Conservation (phyloP, 2,113 vertebrate species). For the Boleophthalmus pectinirostris region DNA sequence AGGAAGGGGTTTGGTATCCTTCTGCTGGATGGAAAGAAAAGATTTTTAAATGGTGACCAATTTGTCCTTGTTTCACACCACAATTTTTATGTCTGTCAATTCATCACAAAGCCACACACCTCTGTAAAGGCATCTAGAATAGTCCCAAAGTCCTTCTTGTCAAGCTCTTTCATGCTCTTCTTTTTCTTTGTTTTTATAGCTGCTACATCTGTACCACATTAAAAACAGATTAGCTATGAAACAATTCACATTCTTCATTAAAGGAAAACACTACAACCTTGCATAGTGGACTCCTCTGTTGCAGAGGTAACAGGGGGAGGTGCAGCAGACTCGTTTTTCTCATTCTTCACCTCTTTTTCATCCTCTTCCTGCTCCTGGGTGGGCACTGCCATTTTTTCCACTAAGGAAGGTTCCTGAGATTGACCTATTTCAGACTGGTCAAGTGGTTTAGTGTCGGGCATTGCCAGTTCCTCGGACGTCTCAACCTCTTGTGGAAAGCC, state of each 20-base stretch:
- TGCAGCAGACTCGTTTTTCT: constrained; percentile 57
- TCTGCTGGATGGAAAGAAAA: constrained; percentile 57
- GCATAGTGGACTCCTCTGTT: constrained; percentile 79
- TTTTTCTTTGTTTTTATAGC: constrained; percentile 97
- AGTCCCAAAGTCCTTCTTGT: constrained; percentile 93
- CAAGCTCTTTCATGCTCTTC: constrained; percentile 90
- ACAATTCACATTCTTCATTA: neutral
- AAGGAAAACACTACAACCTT: constrained; percentile 70
- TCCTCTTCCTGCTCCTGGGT: constrained; percentile 31
- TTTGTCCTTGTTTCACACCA: neutral
- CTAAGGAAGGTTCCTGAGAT: constrained; percentile 59
- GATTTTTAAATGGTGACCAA: neutral
- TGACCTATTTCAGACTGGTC: constrained; percentile 75
- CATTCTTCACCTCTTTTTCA: constrained; percentile 35
- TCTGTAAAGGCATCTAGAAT: constrained; percentile 96
- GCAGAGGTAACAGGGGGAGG: constrained; percentile 62
- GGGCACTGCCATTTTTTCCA: constrained; percentile 34
- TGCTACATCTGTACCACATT: constrained; percentile 81
- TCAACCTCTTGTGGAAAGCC: constrained; percentile 79
- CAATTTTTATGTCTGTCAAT: neutral
- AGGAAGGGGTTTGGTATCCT: constrained; percentile 55
- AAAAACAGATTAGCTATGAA: neutral
- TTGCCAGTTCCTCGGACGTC: constrained; percentile 60
- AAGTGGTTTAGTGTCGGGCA: constrained; percentile 77
- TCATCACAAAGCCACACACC: constrained; percentile 72